Base-by-base conservation (phyloP, 2,113 vertebrate species). In the Lipophrys pholis region DNA sequence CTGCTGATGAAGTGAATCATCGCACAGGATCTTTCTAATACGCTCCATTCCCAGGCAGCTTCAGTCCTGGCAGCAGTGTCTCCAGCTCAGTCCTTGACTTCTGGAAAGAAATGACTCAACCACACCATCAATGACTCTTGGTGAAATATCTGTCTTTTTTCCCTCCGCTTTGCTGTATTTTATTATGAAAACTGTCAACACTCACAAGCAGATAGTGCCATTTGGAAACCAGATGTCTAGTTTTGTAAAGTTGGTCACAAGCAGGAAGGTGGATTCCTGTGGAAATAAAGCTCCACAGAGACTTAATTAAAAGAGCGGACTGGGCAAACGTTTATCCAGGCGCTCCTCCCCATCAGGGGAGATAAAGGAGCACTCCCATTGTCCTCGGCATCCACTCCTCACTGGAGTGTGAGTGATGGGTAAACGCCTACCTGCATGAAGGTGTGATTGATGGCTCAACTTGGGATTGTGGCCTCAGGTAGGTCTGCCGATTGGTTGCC, bases 271-370 rank as follows among this genome's bases (percentile, higher is more conserved):
- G 80, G 72, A 86, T 83, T 89, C 77, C 77, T 88, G 73, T 85
- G 89, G 88, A 86, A 85, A 88, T 87, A 85, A 84, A 87, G 81
- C 82, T 91, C 86, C 62, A 11, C 70, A 16, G 85, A 85, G 89
- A 87, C 82, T 87, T 89, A 87, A 91, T 92, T 89, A 89, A 81
- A 86, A 74, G 74, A 70, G 73, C 6, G 70, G 35, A 79, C 84
- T 86, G 83, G 67, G 87, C 77, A 90, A 90, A 92, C 80, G 89
- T 91, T 93, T 91, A 89, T 89, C 81, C 87, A 86, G 68, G 64
- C 81, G 76, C 85, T 80, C 78, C 58, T 21, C 62, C 78, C 78
- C 64, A 73, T 79, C 75, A 70, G 83, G 68, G 80, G 73, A 85
- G 84, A 89, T 85, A 85, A 85, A 83, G 80, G 73, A 80, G 71